Base-by-base conservation (phyloP, 2,797 vertebrate genomes). In the Sebastolobus alascanus region DNA sequence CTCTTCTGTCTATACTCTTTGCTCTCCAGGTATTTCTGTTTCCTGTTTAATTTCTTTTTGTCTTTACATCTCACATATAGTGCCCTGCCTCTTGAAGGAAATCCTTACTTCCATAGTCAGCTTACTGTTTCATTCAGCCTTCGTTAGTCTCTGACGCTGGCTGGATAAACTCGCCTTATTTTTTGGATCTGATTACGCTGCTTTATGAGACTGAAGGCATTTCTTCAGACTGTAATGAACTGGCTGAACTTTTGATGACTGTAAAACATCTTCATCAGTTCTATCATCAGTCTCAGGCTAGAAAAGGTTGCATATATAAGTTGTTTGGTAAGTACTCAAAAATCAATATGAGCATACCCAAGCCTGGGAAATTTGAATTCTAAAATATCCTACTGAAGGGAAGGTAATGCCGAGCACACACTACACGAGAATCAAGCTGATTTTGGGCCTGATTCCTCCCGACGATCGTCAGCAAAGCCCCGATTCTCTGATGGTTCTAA, bases 231-330 rank as follows among this genome's bases (percentile, higher is more conserved):
- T 65, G 35, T 67, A 59, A 76, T 50, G 35, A 82, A 73, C 55
- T 38, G 43, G 29, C 18, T 77, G 75, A 78, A 60, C 69, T 69
- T 79, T 60, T 72, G 82, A 68, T 54, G 64, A 76, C 14, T 38
- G 40, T 16, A 20, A 60, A 80, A 61, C 58, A 59, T 55, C 29
- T 67, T 71, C 64, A 22, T 64, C n/a, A 40, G 7, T 33, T 43
- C 52, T 59, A 20, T 52, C 66, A 68, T 84, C 25, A 52, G 58
- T 69, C 43, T 82, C 59, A 10, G 37, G 65, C 7, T 27, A 4
- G 56, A 72, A 77, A 81, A 70, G 46, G 69, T 78, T 82, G n/a
- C 64, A 77, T 71, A 54, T 66, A 64, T 65, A 79, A 84, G 50
- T 25, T 79, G 43, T 75, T 79, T 75, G 7, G 43, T 25, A 65